Evolutionary conservation across 2,113 vertebrate genomes (phyloP).

Genomic region (Oriolus oriolus): DNA sequence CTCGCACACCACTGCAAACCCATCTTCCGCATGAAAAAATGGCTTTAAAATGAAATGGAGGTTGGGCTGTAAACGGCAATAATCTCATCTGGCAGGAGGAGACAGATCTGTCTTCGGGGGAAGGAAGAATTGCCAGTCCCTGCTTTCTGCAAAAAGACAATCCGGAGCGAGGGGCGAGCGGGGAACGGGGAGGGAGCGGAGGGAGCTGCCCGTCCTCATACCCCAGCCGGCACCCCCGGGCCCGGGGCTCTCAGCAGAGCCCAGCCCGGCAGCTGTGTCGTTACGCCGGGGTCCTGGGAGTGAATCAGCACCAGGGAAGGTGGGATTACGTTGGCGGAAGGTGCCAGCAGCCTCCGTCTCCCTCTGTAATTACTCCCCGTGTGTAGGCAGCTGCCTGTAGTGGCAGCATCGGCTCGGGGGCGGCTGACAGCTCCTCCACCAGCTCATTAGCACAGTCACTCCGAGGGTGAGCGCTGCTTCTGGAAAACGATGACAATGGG

Average conservation of each 20-base stretch:
- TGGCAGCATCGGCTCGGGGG: slow-evolving; percentile 22
- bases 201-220: not conserved
- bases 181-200: not conserved
- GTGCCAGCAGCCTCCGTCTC: slow-evolving; percentile 53
- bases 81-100: not conserved
- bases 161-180: rapidly evolving
- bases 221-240: not conserved
- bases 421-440: slow-evolving; percentile 54
- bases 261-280: not conserved
- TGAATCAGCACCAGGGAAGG: slow-evolving; percentile 47
- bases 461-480: not conserved
- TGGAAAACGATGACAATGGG: not conserved
- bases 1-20: not conserved
- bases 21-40: not conserved
- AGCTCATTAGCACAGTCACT: slow-evolving; percentile 33
- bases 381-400: slow-evolving; percentile 58
- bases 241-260: not conserved
- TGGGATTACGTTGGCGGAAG: slow-evolving; percentile 36
- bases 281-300: not conserved
- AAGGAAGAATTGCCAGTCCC: not conserved
- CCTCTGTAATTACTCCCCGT: slow-evolving; percentile 57
- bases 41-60: slow-evolving; percentile 34
- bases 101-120: not conserved
- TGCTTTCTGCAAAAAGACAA: not conserved
- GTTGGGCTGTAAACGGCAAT: not conserved